Evolutionary conservation across 2,797 vertebrate species (phyloP).

Genomic region (Hippocampus kuda): DNA sequence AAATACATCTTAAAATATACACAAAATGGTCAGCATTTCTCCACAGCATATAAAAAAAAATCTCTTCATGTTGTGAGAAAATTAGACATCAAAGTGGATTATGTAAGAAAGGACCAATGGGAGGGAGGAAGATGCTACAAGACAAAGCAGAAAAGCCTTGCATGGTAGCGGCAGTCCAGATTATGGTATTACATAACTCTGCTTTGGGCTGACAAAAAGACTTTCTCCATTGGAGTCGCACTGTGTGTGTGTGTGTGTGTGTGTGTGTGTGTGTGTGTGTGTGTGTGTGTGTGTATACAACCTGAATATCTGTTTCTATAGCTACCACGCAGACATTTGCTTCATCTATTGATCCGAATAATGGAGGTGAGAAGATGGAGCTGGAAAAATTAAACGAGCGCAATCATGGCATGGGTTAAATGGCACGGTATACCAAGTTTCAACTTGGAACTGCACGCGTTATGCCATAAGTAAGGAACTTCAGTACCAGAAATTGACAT

Average conservation of each 20-base stretch:
- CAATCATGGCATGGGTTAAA: not conserved
- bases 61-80: slow-evolving; percentile 13
- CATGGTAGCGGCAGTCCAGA: slow-evolving; percentile 36
- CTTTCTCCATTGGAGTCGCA: slow-evolving; percentile 4
- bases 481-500: not conserved
- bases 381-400: slow-evolving; percentile 7
- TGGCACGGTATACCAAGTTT: not conserved
- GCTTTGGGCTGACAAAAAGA: slow-evolving; percentile 44
- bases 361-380: slow-evolving; percentile 27
- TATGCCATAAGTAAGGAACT: not conserved
- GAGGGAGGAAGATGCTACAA: slow-evolving; percentile 32
- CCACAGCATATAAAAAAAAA: not conserved
- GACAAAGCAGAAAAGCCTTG: slow-evolving; percentile 30
- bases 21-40: not conserved
- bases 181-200: slow-evolving; percentile 48
- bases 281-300: not conserved
- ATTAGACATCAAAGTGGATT: slow-evolving; percentile 25
- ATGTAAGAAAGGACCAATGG: slow-evolving; percentile 19
- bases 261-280: slow-evolving; percentile 4
- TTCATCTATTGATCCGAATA: slow-evolving; percentile 43
- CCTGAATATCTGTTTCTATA: slow-evolving; percentile 56
- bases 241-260: slow-evolving; percentile 6
- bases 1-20: no score
- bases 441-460: not conserved
- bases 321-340: slow-evolving; percentile 42